A percentile compares a stretch with the other conserved stretches of the same genome.
These are phyloP conservation scores for Setipinna tenuifilis DNA, from an alignment of 2,797 vertebrate genomes.

Conservation along the genomic window DNA sequence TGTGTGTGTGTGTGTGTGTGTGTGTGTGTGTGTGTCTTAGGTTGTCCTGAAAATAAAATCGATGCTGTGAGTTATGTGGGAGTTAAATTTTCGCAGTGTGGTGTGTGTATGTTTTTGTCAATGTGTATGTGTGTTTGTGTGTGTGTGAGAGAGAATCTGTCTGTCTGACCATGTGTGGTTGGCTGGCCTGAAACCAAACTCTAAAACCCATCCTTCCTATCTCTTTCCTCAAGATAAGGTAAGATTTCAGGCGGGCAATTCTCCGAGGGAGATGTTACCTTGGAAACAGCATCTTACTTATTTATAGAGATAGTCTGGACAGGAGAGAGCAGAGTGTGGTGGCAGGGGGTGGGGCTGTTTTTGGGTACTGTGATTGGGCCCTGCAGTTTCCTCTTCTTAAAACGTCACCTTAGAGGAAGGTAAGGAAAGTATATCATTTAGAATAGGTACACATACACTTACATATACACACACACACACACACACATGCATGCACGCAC, in stretches of 20 bases:
- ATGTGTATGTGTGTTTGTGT: not conserved
- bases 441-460: not conserved
- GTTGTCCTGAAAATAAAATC: no score
- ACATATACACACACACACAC: not conserved
- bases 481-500: not conserved
- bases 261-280: constrained; percentile 78
- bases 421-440: not conserved
- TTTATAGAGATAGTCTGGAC: constrained; percentile 72
- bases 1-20: not conserved
- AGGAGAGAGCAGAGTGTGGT: constrained; percentile 37
- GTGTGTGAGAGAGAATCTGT: not conserved
- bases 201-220: constrained; percentile 14
- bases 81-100: not conserved
- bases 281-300: constrained; percentile 82
- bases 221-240: constrained; percentile 23
- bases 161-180: not conserved
- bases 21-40: not conserved
- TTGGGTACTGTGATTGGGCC: not conserved
- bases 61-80: no score
- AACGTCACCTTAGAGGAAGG: constrained; percentile 9
- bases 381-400: not conserved
- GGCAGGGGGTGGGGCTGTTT: constrained; percentile 41
- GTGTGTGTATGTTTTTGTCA: not conserved
- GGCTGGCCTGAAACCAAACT: not conserved
- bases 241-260: constrained; percentile 73